Evolutionary conservation across 2,888 invertebrate species (phyloP).

Genomic region (Coenonympha arcania): DNA sequence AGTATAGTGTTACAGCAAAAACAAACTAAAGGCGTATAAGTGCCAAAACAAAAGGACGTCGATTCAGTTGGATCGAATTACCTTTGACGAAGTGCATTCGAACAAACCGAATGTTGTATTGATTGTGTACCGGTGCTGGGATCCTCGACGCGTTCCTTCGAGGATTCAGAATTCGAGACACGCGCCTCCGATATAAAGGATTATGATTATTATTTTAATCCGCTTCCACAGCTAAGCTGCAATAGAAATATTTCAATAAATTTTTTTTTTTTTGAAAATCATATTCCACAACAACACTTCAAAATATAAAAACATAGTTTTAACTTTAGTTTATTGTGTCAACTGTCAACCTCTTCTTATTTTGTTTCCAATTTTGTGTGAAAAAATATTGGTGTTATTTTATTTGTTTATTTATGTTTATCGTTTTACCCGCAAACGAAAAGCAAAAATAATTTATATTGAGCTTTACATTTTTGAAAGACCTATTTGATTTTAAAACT

Average conservation of each 20-base stretch:
- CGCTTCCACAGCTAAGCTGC: slow-evolving; percentile 22
- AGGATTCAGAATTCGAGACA: slow-evolving; percentile 28
- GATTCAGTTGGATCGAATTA: slow-evolving; percentile 62
- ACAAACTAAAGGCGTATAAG: slow-evolving; percentile 69
- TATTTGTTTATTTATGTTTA: too few relatives aligned
- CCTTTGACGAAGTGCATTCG: slow-evolving; percentile 66
- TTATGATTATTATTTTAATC: slow-evolving; percentile 27
- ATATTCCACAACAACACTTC: too few relatives aligned
- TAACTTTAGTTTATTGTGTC: too few relatives aligned
- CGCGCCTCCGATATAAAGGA: slow-evolving; percentile 22
- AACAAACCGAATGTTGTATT: slow-evolving; percentile 44
- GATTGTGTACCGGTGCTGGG: slow-evolving; percentile 37
- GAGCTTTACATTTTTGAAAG: too few relatives aligned
- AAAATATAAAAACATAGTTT: too few relatives aligned
- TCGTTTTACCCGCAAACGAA: too few relatives aligned
- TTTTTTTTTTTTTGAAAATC: slow-evolving; percentile 12
- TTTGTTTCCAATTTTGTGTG: too few relatives aligned
- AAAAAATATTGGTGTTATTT: too few relatives aligned
- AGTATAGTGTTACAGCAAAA: slow-evolving; percentile 63
- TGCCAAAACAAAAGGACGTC: slow-evolving; percentile 70
- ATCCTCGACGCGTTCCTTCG: slow-evolving; percentile 25
- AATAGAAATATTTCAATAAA: slow-evolving; percentile 13
- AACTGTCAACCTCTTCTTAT: too few relatives aligned
- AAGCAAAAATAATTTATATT: too few relatives aligned
- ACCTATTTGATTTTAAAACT: too few relatives aligned